Evolutionary conservation across 2,888 invertebrate species (phyloP), one percentile per base, ranked within the genome.

Genomic region (Mesodorylaimus sp.): DNA sequence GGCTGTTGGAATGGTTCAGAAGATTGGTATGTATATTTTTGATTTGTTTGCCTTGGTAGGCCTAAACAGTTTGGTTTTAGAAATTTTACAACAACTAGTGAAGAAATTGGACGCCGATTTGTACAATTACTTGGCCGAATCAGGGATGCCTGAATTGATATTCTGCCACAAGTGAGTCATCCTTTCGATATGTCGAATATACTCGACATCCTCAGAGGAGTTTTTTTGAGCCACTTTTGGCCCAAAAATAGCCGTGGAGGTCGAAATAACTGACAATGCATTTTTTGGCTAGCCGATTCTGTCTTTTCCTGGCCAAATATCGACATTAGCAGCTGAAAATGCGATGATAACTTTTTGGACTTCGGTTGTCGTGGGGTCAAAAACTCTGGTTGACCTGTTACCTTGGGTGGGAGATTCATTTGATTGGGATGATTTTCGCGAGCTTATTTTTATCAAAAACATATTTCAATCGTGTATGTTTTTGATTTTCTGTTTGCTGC

Each of bases 121-220:
- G 16, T 52, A 60, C n/a, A 45, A 56, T 7, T 65, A 66, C 47
- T 54, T 67, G 29, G 48, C 52, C 19, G 55, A 60, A 42, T 32
- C 51, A 10, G 63, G 63, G 3, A 57, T 64, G 2, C 61, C 61
- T 0, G 65, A 67, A 47, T 54, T 67, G 23, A 57, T 65, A 41
- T 67, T 67, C 53, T 66, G 66, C 55, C 67, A 67, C 57, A 63
- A 66, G 67, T 67, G 50, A 38, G 25, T 10, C 19, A 5, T 2
- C 10, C n/a, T 36, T 13, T 36, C n/a, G 36, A 13, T 36, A n/a
- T 10, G 10, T 13, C 10, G 10, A n/a, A 36, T 10, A 13, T 13
- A 36, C 10, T 36, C 10, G 36, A 36, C 10, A 10, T n/a, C 10
- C 10, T 13, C n/a, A 10, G 10, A n/a, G 36, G n/a, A 36, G 36